These are phyloP conservation scores for Larimichthys crocea DNA, from an alignment of 2,113 vertebrate species.

Conservation along the genomic window DNA sequence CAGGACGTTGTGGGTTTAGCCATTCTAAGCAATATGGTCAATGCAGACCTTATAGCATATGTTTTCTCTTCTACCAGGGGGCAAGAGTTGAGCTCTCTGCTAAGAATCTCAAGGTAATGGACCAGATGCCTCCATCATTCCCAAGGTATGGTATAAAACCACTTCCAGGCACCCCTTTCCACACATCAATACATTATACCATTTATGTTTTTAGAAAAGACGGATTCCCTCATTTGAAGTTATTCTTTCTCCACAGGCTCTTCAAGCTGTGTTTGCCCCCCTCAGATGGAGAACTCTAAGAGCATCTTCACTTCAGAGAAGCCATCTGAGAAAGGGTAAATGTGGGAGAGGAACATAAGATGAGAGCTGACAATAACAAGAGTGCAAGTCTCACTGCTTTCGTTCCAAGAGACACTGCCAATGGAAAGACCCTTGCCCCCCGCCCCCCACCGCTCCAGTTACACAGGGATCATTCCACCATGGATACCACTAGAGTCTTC, in stretches of 20 bases:
- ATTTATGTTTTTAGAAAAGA: conserved; percentile 1
- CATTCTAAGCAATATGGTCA: not conserved
- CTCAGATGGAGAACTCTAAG: conserved; percentile 92
- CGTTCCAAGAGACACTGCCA: conserved; percentile 44
- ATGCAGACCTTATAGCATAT: not conserved
- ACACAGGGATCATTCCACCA: conserved; percentile 52
- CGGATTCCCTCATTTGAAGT: conserved; percentile 4
- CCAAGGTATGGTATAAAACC: conserved; percentile 86
- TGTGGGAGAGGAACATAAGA: conserved; percentile 34
- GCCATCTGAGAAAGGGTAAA: conserved; percentile 3
- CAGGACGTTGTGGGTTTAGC: not conserved
- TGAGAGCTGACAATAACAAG: conserved; percentile 26
- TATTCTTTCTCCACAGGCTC: conserved; percentile 83
- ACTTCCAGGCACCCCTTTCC: not conserved
- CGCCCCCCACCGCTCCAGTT: not conserved
- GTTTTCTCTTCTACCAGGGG: conserved; percentile 84
- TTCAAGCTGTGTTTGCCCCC: conserved; percentile 96
- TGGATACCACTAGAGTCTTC: conserved; percentile 49
- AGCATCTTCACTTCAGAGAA: conserved; percentile 18
- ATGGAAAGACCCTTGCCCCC: conserved; percentile 9
- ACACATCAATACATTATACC: not conserved
- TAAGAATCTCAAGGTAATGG: conserved; percentile 97
- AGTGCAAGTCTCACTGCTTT: conserved; percentile 20
- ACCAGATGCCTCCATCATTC: conserved; percentile 94
- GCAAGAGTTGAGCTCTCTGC: conserved; percentile 97